Evolutionary conservation across 2,888 invertebrate genomes (phyloP), one percentile per base, ranked within the genome.

Genomic region (Flexamia atlantica): DNA sequence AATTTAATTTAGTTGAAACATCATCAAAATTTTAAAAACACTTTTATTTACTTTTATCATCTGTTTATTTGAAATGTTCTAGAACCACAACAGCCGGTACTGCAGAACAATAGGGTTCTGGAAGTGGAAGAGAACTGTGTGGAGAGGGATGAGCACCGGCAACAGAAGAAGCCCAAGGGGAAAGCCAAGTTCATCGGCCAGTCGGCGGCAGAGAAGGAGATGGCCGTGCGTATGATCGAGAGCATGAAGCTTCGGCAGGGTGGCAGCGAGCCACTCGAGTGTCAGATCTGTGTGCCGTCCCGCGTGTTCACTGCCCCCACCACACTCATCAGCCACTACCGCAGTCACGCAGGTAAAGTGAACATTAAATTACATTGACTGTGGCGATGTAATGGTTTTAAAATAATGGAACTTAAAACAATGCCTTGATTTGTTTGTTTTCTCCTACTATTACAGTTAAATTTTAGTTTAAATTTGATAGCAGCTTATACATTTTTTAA

Each of bases 291-390:
- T 86, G 90, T 91, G 85, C 91, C 91, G 10, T 90, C 91, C 10
- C 91, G 92, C 83, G 91, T 90, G 70, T 93, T 93, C 87, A 93
- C 93, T 5, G 93, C 93, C 7, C 91, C 91, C 23, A 92, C 93
- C 28, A 93, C 93, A 3, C 90, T 93, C 17, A 91, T 92, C 86
- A 92, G 92, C 53, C 93, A 93, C 88, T 93, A 93, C 88, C 90
- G 93, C 42, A 93, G 92, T 87, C 93, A 93, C 88, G 93, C 93
- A 85, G 91, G 91, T 90, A n/a, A n/a, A n/a, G n/a, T n/a, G n/a
- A n/a, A n/a, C n/a, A n/a, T n/a, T n/a, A n/a, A n/a, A n/a, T n/a
- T n/a, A n/a, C n/a, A n/a, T n/a, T n/a, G n/a, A n/a, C n/a, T n/a
- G n/a, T n/a, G n/a, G n/a, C n/a, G n/a, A n/a, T n/a, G n/a, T n/a